Evolutionary conservation across 2,888 invertebrate genomes (phyloP), one percentile per base, ranked within the genome.

Genomic region (Escarpia spicata): DNA sequence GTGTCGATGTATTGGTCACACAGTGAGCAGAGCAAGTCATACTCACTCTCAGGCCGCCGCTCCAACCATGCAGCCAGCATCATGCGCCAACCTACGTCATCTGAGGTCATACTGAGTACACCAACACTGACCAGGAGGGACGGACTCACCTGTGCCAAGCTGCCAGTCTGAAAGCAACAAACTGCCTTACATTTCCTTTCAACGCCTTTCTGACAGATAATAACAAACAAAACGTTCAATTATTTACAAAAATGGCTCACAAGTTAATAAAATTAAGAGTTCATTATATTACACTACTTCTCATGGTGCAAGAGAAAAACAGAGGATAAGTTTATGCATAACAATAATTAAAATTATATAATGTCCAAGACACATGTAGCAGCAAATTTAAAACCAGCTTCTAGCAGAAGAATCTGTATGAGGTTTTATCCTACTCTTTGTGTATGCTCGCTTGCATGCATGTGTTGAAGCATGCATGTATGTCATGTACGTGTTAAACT

Each of bases 11-110:
- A 93, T 60, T 75, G 31, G 45, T 93, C 93, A 92, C 92, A 92
- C 90, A 94, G 92, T 52, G 94, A 94, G 58, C 95, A 95, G 37
- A 96, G 94, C 43, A 95, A 92, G 91, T 96, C 95, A 52, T 94
- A 93, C 60, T 96, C 93, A 2, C 90, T n/a, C n/a, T 92, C 95
- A 6, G 95, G 94, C n/a, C 96, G 94, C 43, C 95, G 94, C 93
- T 96, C 95, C 89, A 96, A 92, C 96, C 96, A 96, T 93, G 95
- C 95, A 15, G 96, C 95, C 93, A 96, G 93, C 94, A 95, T 95
- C 92, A 96, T 94, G 93, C 95, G 95, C 96, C 96, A 96, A 91
- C 96, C 96, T 0, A 96, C 96, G 94, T 96, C 96, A 10, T 94
- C 93, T 31, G 91, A 15, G 37, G 91, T n/a, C 52, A 91, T 37